A percentile compares a stretch with the other conserved stretches of the same genome.
These are phyloP conservation scores for Borostomias antarcticus DNA, from an alignment of 2,797 vertebrate species.

Conservation along the genomic window DNA sequence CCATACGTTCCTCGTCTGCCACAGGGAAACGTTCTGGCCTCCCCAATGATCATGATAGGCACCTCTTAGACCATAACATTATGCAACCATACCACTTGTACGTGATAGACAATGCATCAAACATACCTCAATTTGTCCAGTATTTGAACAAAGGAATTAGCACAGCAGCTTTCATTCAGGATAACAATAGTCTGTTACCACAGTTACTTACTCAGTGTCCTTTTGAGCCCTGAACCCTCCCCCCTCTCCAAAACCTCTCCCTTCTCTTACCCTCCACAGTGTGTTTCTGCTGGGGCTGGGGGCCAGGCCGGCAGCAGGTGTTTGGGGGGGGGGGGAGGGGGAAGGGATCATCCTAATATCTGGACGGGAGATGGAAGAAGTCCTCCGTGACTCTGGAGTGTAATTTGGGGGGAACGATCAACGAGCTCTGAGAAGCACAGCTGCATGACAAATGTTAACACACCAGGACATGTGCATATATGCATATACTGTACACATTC, in stretches of 20 bases:
- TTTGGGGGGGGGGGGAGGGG: constrained; percentile 22
- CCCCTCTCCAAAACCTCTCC: too few species aligned
- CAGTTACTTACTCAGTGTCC: too few species aligned
- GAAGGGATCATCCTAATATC: constrained; percentile 32
- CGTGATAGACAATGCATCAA: too few species aligned
- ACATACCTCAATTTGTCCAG: too few species aligned
- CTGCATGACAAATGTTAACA: constrained; percentile 26
- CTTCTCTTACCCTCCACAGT: too few species aligned
- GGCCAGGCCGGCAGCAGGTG: not conserved
- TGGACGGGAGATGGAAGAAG: constrained; percentile 8
- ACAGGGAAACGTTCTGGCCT: not conserved
- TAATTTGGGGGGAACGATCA: constrained; percentile 27
- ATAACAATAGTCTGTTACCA: too few species aligned
- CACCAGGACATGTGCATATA: constrained; percentile 22
- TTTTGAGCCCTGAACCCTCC: too few species aligned
- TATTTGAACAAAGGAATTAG: too few species aligned
- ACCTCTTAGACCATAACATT: not conserved
- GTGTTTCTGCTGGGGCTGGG: too few species aligned
- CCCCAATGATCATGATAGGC: not conserved
- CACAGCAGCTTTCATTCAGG: not conserved
- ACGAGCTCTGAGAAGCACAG: not conserved
- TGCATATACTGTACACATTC: constrained; percentile 2
- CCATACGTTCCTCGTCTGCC: not conserved
- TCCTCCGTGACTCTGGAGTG: constrained; percentile 30
- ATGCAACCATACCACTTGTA: too few species aligned